These are phyloP conservation scores for Sebastes iracundus DNA, from an alignment of 2,797 vertebrate genomes.

Conservation along the genomic window DNA sequence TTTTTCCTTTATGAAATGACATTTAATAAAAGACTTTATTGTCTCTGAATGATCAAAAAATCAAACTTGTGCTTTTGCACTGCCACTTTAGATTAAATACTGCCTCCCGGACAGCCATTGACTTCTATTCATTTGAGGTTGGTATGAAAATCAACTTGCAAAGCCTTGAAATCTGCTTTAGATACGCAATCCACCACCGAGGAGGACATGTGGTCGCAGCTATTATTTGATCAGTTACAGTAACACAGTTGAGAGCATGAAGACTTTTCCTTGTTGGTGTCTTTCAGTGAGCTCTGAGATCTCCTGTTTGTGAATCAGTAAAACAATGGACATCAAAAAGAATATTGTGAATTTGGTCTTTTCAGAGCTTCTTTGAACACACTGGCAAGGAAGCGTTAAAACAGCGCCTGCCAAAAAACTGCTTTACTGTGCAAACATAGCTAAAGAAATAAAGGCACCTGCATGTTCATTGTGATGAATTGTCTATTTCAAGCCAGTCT, in stretches of 20 bases:
- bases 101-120: neutral
- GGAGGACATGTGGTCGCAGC: neutral
- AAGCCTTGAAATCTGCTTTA: neutral
- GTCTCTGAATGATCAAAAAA: neutral
- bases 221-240: neutral
- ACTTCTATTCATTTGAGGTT: neutral
- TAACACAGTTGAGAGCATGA: accelerated
- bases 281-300: no score
- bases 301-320: no score
- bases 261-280: no score
- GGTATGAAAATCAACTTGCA: no score
- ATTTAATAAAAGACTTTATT: neutral
- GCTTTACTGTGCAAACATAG: neutral
- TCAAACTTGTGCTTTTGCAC: neutral
- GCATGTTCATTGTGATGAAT: neutral
- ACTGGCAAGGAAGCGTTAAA: neutral
- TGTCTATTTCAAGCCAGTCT: neutral
- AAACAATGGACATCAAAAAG: no score
- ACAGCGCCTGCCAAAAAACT: neutral
- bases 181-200: neutral
- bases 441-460: neutral
- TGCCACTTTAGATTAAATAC: neutral
- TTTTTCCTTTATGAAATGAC: neutral
- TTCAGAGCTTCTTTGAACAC: neutral
- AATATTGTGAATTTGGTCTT: no score